A percentile compares a stretch with the other conserved stretches of the same genome.
These are phyloP conservation scores for Montipora sp. DNA, from an alignment of 64 coral and sea anemone genomes.

Conservation along the genomic window DNA sequence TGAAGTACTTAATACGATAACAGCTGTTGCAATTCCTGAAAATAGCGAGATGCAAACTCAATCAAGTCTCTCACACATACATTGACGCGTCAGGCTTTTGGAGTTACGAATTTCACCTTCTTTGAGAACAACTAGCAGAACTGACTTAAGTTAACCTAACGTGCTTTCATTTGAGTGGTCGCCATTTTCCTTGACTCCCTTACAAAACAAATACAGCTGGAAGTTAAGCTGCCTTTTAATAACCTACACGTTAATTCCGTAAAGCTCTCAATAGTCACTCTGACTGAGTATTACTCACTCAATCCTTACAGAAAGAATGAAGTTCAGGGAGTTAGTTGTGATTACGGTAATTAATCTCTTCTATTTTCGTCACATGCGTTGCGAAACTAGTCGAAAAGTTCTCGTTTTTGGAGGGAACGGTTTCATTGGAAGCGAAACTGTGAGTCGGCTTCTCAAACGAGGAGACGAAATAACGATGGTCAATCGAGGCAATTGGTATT, in stretches of 20 bases:
- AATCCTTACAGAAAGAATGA: neutral
- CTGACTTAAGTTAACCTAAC: neutral
- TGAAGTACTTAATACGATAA: neutral
- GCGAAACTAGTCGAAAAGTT: conserved; percentile 26
- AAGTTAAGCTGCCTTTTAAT: neutral
- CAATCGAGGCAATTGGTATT: conserved; percentile 97
- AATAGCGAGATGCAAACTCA: neutral
- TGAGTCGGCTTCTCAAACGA: conserved; percentile 61
- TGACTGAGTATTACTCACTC: neutral
- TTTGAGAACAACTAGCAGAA: neutral
- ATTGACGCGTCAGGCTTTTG: neutral
- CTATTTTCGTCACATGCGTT: neutral
- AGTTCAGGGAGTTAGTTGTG: neutral
- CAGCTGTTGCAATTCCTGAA: neutral
- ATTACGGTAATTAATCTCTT: neutral
- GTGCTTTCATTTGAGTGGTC: conserved; percentile 37
- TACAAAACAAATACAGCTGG: conserved; percentile 25
- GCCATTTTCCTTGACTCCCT: neutral
- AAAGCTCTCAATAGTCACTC: neutral
- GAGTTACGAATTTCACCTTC: neutral
- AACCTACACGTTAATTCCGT: neutral
- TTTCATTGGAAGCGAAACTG: conserved; percentile 90
- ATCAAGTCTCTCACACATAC: neutral
- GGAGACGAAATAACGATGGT: conserved; percentile 80
- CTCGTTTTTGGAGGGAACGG: conserved; percentile 98